These are phyloP conservation scores for Nemurella pictetii DNA, from an alignment of 2,888 invertebrate species.

Conservation along the genomic window DNA sequence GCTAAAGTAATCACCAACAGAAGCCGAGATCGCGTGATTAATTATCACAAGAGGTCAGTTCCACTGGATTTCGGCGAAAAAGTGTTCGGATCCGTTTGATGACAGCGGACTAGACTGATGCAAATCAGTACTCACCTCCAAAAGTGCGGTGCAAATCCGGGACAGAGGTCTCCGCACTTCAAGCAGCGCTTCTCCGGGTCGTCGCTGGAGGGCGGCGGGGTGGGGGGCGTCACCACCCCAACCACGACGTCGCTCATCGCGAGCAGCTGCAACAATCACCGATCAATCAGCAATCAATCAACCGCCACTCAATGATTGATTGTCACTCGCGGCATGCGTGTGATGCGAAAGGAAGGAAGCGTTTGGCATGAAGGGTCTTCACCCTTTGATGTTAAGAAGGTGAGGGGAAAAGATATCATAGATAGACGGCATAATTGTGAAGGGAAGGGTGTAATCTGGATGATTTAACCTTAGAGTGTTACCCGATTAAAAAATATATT, in stretches of 20 bases:
- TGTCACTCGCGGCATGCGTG: not conserved
- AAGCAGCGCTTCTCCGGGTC: constrained; percentile 38
- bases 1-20: too few species aligned
- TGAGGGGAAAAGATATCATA: not conserved
- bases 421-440: not conserved
- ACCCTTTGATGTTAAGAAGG: not conserved
- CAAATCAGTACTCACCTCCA: constrained; percentile 75
- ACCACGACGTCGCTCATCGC: constrained; percentile 27
- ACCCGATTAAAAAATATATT: too few species aligned
- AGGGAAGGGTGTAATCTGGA: too few species aligned
- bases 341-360: not conserved
- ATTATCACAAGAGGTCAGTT: not conserved
- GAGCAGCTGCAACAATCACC: constrained; percentile 26
- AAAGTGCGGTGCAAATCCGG: constrained; percentile 79
- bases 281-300: not conserved
- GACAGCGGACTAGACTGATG: not conserved
- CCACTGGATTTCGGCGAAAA: not conserved
- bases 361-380: too few species aligned
- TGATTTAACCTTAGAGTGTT: too few species aligned
- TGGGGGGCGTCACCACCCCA: constrained; percentile 3
- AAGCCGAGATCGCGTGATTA: not conserved
- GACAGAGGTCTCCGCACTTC: constrained; percentile 76
- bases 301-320: not conserved
- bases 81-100: not conserved
- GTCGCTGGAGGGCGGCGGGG: constrained; percentile 9